Base-by-base conservation (phyloP, 1,140 invertebrate species). In the Riptortus pedestris region DNA sequence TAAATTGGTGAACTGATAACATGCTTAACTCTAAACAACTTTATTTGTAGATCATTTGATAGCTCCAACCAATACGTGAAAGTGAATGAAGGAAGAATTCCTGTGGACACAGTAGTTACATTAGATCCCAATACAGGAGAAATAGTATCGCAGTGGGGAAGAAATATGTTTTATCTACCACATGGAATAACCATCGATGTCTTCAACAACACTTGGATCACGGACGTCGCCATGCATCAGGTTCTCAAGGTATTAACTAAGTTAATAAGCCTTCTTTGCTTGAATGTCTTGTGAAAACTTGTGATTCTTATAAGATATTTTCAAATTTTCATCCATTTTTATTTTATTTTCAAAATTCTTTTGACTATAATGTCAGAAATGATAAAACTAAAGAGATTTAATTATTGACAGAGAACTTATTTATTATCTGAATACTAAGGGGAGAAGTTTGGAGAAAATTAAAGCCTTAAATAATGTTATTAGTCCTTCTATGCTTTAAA, bases 171-270 rank as follows among this genome's bases (percentile, higher is more conserved):
- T 78, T 95, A 88, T 72, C 78, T 98, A 73, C 95, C 94, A 0
- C 95, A 98, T 76, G 93, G 93, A 11, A 80, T 98, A 26, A 91
- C 89, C 33, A 81, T 96, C 22, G 93, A 96, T 73, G 73, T 75
- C 14, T 73, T 83, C 31, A 84, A 87, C 57, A 94, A 95, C 77
- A 82, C 91, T 43, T 93, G 89, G 87, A 72, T 94, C 16, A 98
- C 94, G 0, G 94, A 98, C 78, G 87, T 92, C 0, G 95, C 88
- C 1, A 74, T 94, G 63, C 95, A 98, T 76, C 94, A 97, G 76
- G 91, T 96, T 7, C 84, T 88, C 68, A 88, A 88, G 71, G 31
- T 38, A 7, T 7, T 5, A 14, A 38, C 5, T 38, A 5, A 38
- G 14, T 38, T 38, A 5, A 38, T 38, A 7, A 38, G 5, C 14